These are phyloP conservation scores for Microctonus aethiopoides DNA, from an alignment of 2,888 invertebrate species.

Conservation along the genomic window DNA sequence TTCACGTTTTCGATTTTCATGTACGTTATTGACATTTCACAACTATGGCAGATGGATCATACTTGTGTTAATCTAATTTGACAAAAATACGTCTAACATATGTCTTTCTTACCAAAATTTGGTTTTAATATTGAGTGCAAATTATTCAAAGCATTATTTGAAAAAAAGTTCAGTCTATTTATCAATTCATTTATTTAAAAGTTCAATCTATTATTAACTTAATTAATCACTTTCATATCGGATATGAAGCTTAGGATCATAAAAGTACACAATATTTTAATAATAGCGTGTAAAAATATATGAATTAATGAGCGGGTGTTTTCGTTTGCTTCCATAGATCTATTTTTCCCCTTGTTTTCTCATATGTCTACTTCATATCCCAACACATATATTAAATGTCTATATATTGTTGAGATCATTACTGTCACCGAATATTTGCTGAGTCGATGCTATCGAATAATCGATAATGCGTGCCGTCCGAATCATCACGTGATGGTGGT, in stretches of 20 bases:
- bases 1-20: constrained; percentile 37
- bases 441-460: constrained; percentile 24
- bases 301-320: too few species aligned
- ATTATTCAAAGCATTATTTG: too few species aligned
- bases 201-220: too few species aligned
- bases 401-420: not conserved
- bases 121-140: not conserved
- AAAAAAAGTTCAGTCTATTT: too few species aligned
- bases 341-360: too few species aligned
- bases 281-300: too few species aligned
- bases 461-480: not conserved
- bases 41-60: constrained; percentile 11
- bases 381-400: not conserved
- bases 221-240: too few species aligned
- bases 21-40: constrained; percentile 19
- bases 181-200: too few species aligned
- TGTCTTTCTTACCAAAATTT: not conserved
- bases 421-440: constrained; percentile 8
- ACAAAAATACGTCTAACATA: not conserved
- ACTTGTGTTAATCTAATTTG: not conserved
- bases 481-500: constrained; percentile 18
- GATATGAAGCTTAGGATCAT: too few species aligned
- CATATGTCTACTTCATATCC: too few species aligned
- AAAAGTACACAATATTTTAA: too few species aligned
- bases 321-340: too few species aligned